phyloP scores from a whole-genome alignment of 2,888 invertebrate species.

The Brachyopa scutellaris region DNA sequence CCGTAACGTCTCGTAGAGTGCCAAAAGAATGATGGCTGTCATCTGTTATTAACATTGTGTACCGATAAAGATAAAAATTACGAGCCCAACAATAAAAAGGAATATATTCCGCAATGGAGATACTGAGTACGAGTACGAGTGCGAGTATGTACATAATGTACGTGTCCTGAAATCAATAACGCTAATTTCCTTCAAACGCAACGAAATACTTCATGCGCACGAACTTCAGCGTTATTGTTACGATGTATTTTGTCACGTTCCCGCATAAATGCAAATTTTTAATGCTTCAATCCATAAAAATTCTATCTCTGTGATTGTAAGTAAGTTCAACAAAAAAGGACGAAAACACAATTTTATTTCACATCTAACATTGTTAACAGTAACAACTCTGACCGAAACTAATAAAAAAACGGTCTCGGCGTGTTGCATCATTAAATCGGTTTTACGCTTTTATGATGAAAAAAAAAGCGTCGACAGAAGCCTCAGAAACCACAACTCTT shows the following conservation, averaged over 20 bases:
- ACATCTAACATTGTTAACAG: conserved; percentile 28
- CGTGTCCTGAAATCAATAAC: conserved; percentile 11
- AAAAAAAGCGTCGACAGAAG: neutral
- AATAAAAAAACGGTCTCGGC: conserved; percentile 13
- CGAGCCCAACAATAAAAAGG: too few relatives aligned
- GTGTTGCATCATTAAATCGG: conserved; percentile 36
- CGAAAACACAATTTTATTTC: conserved; percentile 8
- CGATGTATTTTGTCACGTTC: neutral
- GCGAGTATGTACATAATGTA: neutral
- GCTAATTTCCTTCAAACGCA: neutral
- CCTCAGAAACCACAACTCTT: neutral
- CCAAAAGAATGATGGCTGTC: too few relatives aligned
- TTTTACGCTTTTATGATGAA: conserved; percentile 18
- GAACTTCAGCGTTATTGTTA: neutral
- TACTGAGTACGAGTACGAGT: too few relatives aligned
- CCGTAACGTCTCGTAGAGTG: too few relatives aligned
- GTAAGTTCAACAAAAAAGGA: neutral
- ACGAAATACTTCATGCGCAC: neutral
- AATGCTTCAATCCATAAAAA: neutral
- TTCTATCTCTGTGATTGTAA: neutral
- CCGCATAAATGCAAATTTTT: conserved; percentile 25
- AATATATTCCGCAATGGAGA: too few relatives aligned
- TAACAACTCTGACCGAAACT: conserved; percentile 39
- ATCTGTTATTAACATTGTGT: too few relatives aligned
- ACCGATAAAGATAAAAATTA: too few relatives aligned